These are phyloP conservation scores for Anguilla pacifica DNA, from an alignment of 2,797 vertebrate species.

Conservation along the genomic window DNA sequence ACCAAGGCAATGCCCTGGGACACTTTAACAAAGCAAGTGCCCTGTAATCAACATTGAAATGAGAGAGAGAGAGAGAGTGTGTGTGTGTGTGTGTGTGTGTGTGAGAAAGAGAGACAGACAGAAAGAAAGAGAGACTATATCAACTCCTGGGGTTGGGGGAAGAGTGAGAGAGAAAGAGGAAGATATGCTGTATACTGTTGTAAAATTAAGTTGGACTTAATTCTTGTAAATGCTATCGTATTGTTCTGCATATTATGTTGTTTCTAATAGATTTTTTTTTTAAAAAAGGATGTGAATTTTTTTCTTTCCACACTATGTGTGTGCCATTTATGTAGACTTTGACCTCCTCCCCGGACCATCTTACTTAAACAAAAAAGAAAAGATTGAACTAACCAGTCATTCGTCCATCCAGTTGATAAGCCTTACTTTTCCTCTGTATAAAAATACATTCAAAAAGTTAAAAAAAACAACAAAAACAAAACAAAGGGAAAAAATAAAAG, in stretches of 20 bases:
- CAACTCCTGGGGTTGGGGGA: slow-evolving; percentile 24
- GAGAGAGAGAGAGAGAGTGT: not conserved
- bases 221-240: slow-evolving; percentile 99
- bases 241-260: slow-evolving; percentile 99
- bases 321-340: slow-evolving; percentile 92
- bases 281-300: slow-evolving; percentile 97
- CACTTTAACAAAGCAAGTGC: slow-evolving; percentile 85
- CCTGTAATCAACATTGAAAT: slow-evolving; percentile 66
- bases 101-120: not conserved
- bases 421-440: slow-evolving; percentile 75
- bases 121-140: slow-evolving; percentile 2
- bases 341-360: slow-evolving; percentile 66
- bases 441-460: not conserved
- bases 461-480: slow-evolving; percentile 65
- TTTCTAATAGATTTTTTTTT: slow-evolving; percentile 99
- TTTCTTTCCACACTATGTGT: slow-evolving; percentile 96
- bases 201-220: slow-evolving; percentile 96
- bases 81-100: not conserved
- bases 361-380: slow-evolving; percentile 68
- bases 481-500: slow-evolving; percentile 41
- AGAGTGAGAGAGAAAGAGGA: slow-evolving; percentile 64
- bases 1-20: slow-evolving; percentile 90
- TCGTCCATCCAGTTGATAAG: slow-evolving; percentile 65
- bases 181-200: slow-evolving; percentile 91
- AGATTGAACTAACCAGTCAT: slow-evolving; percentile 53